Conservation (phyloP, 2,113 vertebrate genomes). For the Neotoma lepida region DNA sequence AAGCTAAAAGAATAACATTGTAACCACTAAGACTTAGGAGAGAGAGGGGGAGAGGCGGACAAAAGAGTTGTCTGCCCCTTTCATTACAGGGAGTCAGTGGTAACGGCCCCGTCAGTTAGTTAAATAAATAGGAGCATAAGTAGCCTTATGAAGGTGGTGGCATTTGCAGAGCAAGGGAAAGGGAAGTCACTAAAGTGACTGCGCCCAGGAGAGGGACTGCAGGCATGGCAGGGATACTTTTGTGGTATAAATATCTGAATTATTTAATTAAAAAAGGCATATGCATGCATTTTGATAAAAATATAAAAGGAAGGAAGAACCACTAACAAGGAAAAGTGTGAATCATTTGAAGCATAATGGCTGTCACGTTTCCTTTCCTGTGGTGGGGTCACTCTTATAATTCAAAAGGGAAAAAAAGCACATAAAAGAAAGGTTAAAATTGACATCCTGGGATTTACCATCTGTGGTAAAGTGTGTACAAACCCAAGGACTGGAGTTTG, state of each 20-base stretch:
- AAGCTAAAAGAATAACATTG: not conserved
- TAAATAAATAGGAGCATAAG: not conserved
- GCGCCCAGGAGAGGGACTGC: not conserved
- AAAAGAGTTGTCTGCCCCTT: not conserved
- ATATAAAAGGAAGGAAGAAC: not conserved
- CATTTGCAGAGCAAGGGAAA: not conserved
- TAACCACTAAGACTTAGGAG: not conserved
- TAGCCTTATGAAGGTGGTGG: not conserved
- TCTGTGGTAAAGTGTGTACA: not conserved
- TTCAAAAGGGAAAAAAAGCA: not conserved
- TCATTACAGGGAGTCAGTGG: not conserved
- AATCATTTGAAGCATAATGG: not conserved
- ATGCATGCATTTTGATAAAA: not conserved
- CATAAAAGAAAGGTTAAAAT: not conserved
- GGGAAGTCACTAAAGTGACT: not conserved
- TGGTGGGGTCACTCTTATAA: not conserved
- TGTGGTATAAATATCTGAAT: not conserved
- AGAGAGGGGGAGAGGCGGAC: not conserved
- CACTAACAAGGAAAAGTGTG: not conserved
- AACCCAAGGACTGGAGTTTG: not conserved
- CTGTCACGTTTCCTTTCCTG: not conserved
- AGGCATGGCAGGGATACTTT: not conserved
- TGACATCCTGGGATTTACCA: not conserved
- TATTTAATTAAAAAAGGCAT: not conserved
- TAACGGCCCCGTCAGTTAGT: too few relatives aligned